These are phyloP conservation scores for Mystacides longicornis DNA, from an alignment of 2,888 invertebrate genomes.

Conservation along the genomic window DNA sequence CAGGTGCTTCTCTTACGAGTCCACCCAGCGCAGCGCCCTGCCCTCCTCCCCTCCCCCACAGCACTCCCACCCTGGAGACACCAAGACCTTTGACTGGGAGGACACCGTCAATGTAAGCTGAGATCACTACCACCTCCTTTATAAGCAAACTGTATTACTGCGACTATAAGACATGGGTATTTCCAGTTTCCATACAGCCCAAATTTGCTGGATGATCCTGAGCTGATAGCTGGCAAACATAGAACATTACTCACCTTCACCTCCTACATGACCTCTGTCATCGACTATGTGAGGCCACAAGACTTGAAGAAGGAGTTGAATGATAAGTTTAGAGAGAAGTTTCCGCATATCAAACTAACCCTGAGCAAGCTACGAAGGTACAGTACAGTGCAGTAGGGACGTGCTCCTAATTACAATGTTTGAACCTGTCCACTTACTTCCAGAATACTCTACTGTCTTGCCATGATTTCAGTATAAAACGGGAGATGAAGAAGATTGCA, in stretches of 20 bases:
- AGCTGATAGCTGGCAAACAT: conserved; percentile 82
- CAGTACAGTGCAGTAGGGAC: too few species aligned
- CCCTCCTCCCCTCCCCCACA: conserved; percentile 34
- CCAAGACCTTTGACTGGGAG: conserved; percentile 48
- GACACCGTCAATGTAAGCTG: conserved; percentile 29
- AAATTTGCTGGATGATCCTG: conserved; percentile 87
- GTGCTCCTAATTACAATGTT: too few species aligned
- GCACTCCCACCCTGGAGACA: conserved; percentile 41
- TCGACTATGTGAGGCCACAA: conserved; percentile 92
- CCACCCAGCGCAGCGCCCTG: conserved; percentile 52
- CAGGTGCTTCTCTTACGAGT: conserved; percentile 71
- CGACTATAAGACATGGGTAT: too few species aligned
- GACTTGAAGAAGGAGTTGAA: conserved; percentile 95
- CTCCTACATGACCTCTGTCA: conserved; percentile 90
- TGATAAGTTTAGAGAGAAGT: conserved; percentile 92
- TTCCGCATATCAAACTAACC: conserved; percentile 90
- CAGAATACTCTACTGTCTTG: too few species aligned
- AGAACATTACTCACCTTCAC: conserved; percentile 80
- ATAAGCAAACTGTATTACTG: too few species aligned
- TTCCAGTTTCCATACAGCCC: conserved; percentile 66
- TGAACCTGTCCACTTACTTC: too few species aligned
- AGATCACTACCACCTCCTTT: background rate
- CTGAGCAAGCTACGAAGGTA: conserved; percentile 95
- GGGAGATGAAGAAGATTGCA: conserved; percentile 90
- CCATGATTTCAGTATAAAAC: conserved; percentile 87